A percentile compares a stretch with the other conserved stretches of the same genome.
Evolutionary conservation across 1,140 invertebrate species (phyloP).

Genomic region (Apis laboriosa): DNA sequence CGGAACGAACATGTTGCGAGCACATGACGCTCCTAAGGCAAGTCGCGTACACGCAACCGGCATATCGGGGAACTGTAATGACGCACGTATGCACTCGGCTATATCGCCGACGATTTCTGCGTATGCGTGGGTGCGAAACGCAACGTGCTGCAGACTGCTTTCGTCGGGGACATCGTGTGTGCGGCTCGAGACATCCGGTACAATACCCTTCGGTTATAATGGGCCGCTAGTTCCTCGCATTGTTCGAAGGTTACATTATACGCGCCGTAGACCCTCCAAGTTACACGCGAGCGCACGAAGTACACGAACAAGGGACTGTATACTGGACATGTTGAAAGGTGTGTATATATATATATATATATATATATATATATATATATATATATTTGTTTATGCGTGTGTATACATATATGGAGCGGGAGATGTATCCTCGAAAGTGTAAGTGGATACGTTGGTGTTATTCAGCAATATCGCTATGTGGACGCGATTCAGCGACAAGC

Average conservation of each 20-base stretch:
- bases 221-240: slow-evolving; percentile 71
- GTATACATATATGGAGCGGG: not conserved
- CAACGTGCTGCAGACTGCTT: slow-evolving; percentile 14
- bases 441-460: not conserved
- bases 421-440: too few species aligned
- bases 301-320: not conserved
- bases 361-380: not conserved
- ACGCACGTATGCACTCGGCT: not conserved
- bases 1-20: slow-evolving; percentile 57
- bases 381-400: not conserved
- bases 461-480: not conserved
- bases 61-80: slow-evolving; percentile 13
- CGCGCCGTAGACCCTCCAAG: slow-evolving; percentile 14
- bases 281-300: not conserved
- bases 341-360: not conserved
- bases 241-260: slow-evolving; percentile 71
- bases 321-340: not conserved
- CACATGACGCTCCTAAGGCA: slow-evolving; percentile 60
- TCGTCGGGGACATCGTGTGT: slow-evolving; percentile 63
- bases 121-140: slow-evolving; percentile 23
- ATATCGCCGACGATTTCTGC: not conserved
- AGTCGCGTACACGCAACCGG: not conserved
- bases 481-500: not conserved
- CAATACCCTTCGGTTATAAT: slow-evolving; percentile 74
- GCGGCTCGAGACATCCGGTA: slow-evolving; percentile 72